Conservation (phyloP, 2,888 invertebrate genomes). For the Euzophera pinguis region DNA sequence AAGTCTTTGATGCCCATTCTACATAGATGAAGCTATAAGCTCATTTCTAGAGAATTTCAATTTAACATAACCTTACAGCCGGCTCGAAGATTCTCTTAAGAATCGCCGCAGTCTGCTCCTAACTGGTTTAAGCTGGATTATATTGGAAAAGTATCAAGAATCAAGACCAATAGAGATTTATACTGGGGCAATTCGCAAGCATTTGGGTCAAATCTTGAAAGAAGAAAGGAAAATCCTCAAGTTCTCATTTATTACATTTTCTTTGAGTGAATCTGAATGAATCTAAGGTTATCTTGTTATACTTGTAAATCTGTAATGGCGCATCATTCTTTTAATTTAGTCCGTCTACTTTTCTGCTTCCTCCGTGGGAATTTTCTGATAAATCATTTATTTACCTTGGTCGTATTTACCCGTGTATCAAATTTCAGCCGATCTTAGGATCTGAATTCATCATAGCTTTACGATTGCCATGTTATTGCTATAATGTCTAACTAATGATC, state of each 20-base stretch:
- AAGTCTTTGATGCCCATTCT: background rate
- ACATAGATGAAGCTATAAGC: constrained; percentile 10
- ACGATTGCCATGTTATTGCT: no score
- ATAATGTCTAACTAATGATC: no score
- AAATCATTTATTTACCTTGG: no score
- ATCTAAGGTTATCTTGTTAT: no score
- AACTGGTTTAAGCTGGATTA: constrained; percentile 9
- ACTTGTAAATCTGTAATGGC: no score
- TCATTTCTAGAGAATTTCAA: constrained; percentile 4
- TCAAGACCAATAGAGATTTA: constrained; percentile 5
- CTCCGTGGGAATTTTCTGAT: no score
- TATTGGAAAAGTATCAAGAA: constrained; percentile 9
- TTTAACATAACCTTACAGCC: background rate
- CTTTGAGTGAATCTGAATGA: no score
- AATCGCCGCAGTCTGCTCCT: constrained; percentile 2
- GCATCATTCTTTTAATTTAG: no score
- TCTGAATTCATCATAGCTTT: no score
- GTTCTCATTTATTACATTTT: background rate
- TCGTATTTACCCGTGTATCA: no score
- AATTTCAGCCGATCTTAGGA: no score
- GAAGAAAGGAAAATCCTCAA: background rate
- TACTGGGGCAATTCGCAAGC: constrained; percentile 1
- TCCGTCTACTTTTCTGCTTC: no score
- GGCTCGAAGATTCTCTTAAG: background rate
- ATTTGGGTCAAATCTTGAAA: constrained; percentile 2